Conservation (phyloP, 2,797 vertebrate genomes). For the Anableps anableps region DNA sequence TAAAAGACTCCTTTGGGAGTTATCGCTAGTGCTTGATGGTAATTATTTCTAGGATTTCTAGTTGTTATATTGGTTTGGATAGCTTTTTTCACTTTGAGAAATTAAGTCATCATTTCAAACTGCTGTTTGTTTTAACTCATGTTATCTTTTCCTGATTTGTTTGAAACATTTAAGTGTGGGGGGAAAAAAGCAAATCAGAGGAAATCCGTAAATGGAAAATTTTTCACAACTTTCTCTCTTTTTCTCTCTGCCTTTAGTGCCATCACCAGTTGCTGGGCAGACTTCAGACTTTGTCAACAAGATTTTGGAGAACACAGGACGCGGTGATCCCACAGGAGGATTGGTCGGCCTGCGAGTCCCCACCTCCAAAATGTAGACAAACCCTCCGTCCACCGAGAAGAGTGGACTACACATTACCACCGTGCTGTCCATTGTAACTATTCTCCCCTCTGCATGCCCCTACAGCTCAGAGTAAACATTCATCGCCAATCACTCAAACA, state of each 20-base stretch:
- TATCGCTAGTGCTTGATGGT: too few species aligned
- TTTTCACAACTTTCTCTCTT: constrained; percentile 2
- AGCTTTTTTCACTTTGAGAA: neutral
- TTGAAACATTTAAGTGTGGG: neutral
- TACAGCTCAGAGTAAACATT: constrained; percentile 71
- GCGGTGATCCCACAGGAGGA: constrained; percentile 95
- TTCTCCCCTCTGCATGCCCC: constrained; percentile 75
- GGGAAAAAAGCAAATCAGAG: neutral
- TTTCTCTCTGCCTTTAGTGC: constrained; percentile 77
- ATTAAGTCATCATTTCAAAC: neutral
- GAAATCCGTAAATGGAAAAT: neutral
- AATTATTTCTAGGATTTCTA: neutral
- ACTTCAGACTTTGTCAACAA: constrained; percentile 99
- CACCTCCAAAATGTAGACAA: constrained; percentile 90
- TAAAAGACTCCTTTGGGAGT: too few species aligned
- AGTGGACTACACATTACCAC: constrained; percentile 66
- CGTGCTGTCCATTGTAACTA: constrained; percentile 75
- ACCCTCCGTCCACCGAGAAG: constrained; percentile 49
- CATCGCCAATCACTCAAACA: constrained; percentile 72
- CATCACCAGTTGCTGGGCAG: constrained; percentile 93
- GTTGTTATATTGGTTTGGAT: neutral
- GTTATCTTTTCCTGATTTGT: neutral
- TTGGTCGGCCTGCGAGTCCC: constrained; percentile 95
- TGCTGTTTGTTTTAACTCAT: neutral
- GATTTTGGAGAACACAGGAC: constrained; percentile 96